These are phyloP conservation scores for Endotricha flammealis DNA, from an alignment of 2,888 invertebrate genomes.

Conservation along the genomic window DNA sequence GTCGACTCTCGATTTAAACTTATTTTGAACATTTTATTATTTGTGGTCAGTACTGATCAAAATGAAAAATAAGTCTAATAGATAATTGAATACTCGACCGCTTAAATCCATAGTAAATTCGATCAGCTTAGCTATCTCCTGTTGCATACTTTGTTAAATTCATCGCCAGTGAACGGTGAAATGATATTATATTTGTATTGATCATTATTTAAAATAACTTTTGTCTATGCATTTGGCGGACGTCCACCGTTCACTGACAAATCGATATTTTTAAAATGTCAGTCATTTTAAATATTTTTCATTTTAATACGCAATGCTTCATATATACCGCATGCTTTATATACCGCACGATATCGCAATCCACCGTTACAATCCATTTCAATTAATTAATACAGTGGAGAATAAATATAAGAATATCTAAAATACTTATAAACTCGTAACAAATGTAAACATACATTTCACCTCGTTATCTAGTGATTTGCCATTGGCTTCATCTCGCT, in stretches of 20 bases:
- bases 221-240: slow-evolving; percentile 24
- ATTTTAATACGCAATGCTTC: slow-evolving; percentile 22
- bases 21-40: slow-evolving; percentile 60
- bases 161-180: slow-evolving; percentile 41
- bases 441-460: slow-evolving; percentile 76
- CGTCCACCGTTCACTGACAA: slow-evolving; percentile 47
- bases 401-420: slow-evolving; percentile 85
- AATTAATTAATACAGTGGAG: slow-evolving; percentile 73
- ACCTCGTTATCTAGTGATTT: slow-evolving; percentile 50
- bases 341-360: slow-evolving; percentile 33
- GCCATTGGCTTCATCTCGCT: slow-evolving; percentile 52
- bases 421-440: slow-evolving; percentile 81
- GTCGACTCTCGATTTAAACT: slow-evolving; percentile 52
- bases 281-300: slow-evolving; percentile 48
- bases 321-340: slow-evolving; percentile 28
- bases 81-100: slow-evolving; percentile 64
- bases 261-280: slow-evolving; percentile 49
- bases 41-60: slow-evolving; percentile 60
- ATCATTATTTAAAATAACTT: slow-evolving; percentile 32
- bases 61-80: slow-evolving; percentile 57
- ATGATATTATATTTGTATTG: slow-evolving; percentile 22
- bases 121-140: slow-evolving; percentile 70
- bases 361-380: slow-evolving; percentile 48
- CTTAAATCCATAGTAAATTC: slow-evolving; percentile 77
- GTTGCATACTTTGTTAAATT: slow-evolving; percentile 45